A percentile compares a stretch with the other conserved stretches of the same genome.
phyloP scores from a whole-genome alignment of 2,797 vertebrate species.

The Spinus olivaceus region DNA sequence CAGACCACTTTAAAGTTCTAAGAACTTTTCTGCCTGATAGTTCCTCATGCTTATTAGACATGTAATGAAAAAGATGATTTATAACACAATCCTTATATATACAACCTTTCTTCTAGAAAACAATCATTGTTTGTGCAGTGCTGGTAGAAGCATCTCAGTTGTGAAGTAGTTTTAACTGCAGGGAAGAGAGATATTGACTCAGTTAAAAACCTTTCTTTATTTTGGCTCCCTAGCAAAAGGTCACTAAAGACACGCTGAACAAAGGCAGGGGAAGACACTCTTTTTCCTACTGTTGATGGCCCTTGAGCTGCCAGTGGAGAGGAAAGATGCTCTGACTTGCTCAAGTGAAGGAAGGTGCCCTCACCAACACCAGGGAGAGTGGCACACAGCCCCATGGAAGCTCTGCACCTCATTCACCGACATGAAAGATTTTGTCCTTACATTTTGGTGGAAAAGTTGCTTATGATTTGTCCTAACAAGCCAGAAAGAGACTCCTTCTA shows the following conservation, averaged over 20 bases:
- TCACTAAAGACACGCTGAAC: not conserved
- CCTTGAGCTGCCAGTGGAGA: not conserved
- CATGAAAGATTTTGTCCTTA: not conserved
- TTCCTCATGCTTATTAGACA: not conserved
- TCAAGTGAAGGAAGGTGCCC: not conserved
- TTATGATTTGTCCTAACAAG: not conserved
- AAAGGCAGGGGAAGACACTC: not conserved
- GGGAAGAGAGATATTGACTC: not conserved
- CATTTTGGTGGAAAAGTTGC: not conserved
- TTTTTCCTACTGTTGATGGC: not conserved
- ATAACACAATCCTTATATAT: not conserved
- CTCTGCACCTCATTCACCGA: not conserved
- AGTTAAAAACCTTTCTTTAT: not conserved
- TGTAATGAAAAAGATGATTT: not conserved
- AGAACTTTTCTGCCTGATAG: not conserved
- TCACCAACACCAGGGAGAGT: not conserved
- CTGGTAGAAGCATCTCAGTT: not conserved
- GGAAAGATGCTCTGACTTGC: not conserved
- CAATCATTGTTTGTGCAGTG: not conserved
- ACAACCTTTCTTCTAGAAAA: slow-evolving; percentile 23
- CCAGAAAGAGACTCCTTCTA: not conserved
- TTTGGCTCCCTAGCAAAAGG: not conserved
- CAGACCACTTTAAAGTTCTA: not conserved
- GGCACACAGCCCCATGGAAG: not conserved
- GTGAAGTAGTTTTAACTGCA: not conserved